phyloP scores from a whole-genome alignment of 2,888 invertebrate genomes.

The Diaperis boleti region DNA sequence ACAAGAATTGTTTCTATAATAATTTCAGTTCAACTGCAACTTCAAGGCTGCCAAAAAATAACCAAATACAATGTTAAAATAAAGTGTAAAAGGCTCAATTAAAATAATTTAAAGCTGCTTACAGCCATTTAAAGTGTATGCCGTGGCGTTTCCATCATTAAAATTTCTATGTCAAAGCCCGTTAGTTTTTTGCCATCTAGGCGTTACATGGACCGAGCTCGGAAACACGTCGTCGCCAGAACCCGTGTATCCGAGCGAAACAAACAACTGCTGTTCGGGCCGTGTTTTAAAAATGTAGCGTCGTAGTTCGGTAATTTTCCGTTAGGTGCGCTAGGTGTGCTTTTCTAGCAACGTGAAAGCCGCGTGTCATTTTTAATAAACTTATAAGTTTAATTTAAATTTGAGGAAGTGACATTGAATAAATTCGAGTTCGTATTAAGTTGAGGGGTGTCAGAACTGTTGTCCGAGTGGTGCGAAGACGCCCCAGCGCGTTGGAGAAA shows the following conservation, averaged over 20 bases:
- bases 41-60: too few relatives aligned
- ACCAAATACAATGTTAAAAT: too few relatives aligned
- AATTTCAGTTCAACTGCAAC: too few relatives aligned
- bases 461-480: constrained; percentile 36
- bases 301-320: constrained; percentile 57
- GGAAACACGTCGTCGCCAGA: constrained; percentile 10
- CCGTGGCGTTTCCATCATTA: too few relatives aligned
- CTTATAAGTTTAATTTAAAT: constrained; percentile 62
- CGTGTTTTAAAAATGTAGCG: constrained; percentile 7
- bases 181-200: constrained; percentile 18
- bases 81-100: too few relatives aligned
- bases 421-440: constrained; percentile 52
- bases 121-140: too few relatives aligned
- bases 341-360: constrained; percentile 66
- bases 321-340: constrained; percentile 56
- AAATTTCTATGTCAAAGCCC: too few relatives aligned
- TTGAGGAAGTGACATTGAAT: constrained; percentile 62
- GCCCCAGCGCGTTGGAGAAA: constrained; percentile 34
- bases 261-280: background rate
- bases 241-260: too few relatives aligned
- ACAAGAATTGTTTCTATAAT: too few relatives aligned
- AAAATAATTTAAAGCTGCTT: too few relatives aligned
- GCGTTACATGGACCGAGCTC: background rate
- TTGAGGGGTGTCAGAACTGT: constrained; percentile 47
- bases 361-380: constrained; percentile 67